Evolutionary conservation across 1,140 invertebrate species (phyloP), one percentile per base, ranked within the genome.

Genomic region (Phymastichus coffea): DNA sequence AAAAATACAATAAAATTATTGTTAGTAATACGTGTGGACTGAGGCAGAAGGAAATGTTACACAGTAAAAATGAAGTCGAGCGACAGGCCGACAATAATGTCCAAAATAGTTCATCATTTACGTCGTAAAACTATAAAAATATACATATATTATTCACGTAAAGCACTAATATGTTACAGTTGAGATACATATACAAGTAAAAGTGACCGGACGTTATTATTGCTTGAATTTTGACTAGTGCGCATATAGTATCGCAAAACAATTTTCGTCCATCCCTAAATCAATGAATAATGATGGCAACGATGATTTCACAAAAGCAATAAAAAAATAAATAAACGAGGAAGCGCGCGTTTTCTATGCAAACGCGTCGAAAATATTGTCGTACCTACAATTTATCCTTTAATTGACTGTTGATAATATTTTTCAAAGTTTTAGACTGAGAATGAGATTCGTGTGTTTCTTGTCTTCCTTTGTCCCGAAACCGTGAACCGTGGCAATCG

Each of bases 211-310:
- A 49, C 37, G 38, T 51, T 41, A 61, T 59, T 59, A 60, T 55
- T 56, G 46, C 52, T 61, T 37, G n/a, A 78, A 77, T 78, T 78
- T 77, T 77, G 76, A 77, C 76, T 77, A 78, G 76, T 70, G 75
- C 70, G 69, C 67, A 61, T 67, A 48, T 65, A 61, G 61, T 51
- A 61, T 67, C 40, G 23, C 49, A 43, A 44, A 46, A 17, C 46
- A 33, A 44, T 28, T 22, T 15, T 33, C 22, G n/a, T n/a, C n/a
- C n/a, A n/a, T n/a, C n/a, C n/a, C n/a, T n/a, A n/a, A n/a, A n/a
- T n/a, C n/a, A n/a, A 30, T 10, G 19, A 19, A 44, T 12, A 15
- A 35, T 47, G 4, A 52, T 43, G 35, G 38, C 33, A 55, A 59
- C 23, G 40, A 43, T 25, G 3, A n/a, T 26, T 41, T 59, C 19